These are phyloP conservation scores for Lasioglossum lativentre DNA, from an alignment of 2,888 invertebrate species.

Conservation along the genomic window DNA sequence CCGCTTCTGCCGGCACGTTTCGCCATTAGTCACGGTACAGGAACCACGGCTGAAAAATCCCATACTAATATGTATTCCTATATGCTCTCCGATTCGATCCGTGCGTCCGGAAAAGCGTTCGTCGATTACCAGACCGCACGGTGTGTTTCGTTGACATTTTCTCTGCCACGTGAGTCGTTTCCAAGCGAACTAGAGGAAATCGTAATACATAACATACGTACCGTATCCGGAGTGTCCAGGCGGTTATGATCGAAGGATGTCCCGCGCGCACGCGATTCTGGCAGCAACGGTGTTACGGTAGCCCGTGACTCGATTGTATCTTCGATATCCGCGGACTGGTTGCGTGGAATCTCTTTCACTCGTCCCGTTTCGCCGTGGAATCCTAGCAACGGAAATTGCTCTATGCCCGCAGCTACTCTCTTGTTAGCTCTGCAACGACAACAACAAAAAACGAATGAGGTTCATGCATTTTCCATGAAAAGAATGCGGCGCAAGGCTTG, in stretches of 20 bases:
- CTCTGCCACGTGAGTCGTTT: neutral
- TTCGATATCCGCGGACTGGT: slow-evolving; percentile 42
- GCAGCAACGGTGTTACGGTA: slow-evolving; percentile 18
- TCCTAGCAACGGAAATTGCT: slow-evolving; percentile 63
- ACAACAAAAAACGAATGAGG: slow-evolving; percentile 20
- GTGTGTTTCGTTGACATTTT: neutral
- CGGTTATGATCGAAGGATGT: slow-evolving; percentile 20
- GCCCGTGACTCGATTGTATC: slow-evolving; percentile 35
- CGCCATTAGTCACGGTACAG: slow-evolving; percentile 37
- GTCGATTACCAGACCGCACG: neutral
- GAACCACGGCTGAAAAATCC: neutral
- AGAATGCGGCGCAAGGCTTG: slow-evolving; percentile 26
- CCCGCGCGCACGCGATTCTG: slow-evolving; percentile 30
- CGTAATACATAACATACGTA: slow-evolving; percentile 44
- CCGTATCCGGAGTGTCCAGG: slow-evolving; percentile 38
- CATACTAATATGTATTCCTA: neutral
- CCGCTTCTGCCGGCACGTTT: slow-evolving; percentile 23
- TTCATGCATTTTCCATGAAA: slow-evolving; percentile 71
- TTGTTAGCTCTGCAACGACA: slow-evolving; percentile 67
- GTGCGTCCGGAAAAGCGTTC: neutral
- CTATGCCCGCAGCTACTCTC: slow-evolving; percentile 38
- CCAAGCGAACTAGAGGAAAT: neutral
- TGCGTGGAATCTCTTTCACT: slow-evolving; percentile 15
- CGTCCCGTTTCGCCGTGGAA: slow-evolving; percentile 35
- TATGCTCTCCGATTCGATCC: neutral